Percentiles rank a stretch among this genome's conserved stretches.
phyloP scores from a whole-genome alignment of 2,888 invertebrate genomes.

The Ophion slaviceki region DNA sequence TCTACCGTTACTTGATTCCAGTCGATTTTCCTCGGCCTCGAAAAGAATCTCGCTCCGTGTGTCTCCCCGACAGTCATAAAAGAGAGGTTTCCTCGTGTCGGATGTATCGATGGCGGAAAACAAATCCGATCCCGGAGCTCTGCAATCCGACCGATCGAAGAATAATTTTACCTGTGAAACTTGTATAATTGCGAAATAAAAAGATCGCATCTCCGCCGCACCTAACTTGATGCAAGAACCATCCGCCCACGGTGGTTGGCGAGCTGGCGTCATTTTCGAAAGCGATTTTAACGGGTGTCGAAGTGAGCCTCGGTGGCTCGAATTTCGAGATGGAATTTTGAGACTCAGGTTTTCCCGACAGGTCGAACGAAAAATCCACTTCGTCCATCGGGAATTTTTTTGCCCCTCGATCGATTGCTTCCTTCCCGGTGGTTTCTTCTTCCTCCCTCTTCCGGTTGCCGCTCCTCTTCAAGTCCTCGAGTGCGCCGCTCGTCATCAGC shows the following conservation, averaged over 20 bases:
- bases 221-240: conserved; percentile 69
- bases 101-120: conserved; percentile 12
- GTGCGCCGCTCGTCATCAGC: conserved; percentile 44
- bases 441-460: conserved; percentile 67
- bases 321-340: conserved; percentile 43
- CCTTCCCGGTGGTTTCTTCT: conserved; percentile 17
- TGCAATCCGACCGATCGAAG: conserved; percentile 5
- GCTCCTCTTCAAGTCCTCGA: conserved; percentile 43
- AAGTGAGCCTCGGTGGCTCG: conserved; percentile 62
- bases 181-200: neutral
- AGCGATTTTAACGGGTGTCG: conserved; percentile 69
- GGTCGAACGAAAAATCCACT: conserved; percentile 60
- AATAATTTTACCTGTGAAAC: neutral
- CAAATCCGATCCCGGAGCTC: conserved; percentile 45
- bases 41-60: conserved; percentile 64
- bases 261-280: conserved; percentile 68
- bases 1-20: neutral
- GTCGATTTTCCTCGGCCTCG: conserved; percentile 47
- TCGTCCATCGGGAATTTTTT: conserved; percentile 73
- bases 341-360: conserved; percentile 45
- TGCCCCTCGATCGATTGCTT: conserved; percentile 75
- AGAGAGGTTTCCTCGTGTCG: conserved; percentile 25
- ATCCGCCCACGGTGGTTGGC: conserved; percentile 71
- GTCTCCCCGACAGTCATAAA: conserved; percentile 43
- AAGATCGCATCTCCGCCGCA: neutral